Percentiles rank a stretch among this genome's conserved stretches.
phyloP scores from a whole-genome alignment of 2,113 vertebrate species.

The Procapra przewalskii region DNA sequence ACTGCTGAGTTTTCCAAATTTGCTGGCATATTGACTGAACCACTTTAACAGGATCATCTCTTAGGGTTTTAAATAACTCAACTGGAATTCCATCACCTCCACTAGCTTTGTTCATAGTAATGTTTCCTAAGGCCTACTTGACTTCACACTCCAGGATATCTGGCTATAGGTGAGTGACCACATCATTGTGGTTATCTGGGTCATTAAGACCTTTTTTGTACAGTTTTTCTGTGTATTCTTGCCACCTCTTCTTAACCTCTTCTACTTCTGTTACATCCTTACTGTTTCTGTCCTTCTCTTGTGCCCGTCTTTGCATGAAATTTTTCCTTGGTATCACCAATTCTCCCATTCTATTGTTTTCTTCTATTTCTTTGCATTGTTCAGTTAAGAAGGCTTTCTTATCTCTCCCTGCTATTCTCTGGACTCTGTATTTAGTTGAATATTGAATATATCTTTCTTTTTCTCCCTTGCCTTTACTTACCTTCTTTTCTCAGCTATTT shows the following conservation, averaged over 20 bases:
- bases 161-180: background rate
- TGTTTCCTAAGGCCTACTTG: background rate
- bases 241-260: background rate
- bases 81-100: no score
- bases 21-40: background rate
- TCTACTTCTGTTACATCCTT: background rate
- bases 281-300: background rate
- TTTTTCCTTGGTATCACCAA: background rate
- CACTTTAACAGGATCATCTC: background rate
- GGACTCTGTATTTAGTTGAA: background rate
- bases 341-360: background rate
- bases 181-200: background rate
- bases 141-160: background rate
- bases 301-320: background rate
- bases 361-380: background rate
- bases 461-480: background rate
- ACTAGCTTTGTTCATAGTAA: no score
- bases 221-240: background rate
- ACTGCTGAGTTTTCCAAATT: background rate
- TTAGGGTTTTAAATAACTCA: no score
- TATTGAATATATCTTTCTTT: background rate
- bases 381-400: background rate
- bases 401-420: background rate
- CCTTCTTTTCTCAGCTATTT: background rate
- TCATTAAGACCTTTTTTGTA: background rate